These are phyloP conservation scores for Eupsittula cactorum DNA, from an alignment of 2,113 vertebrate genomes.

Conservation along the genomic window DNA sequence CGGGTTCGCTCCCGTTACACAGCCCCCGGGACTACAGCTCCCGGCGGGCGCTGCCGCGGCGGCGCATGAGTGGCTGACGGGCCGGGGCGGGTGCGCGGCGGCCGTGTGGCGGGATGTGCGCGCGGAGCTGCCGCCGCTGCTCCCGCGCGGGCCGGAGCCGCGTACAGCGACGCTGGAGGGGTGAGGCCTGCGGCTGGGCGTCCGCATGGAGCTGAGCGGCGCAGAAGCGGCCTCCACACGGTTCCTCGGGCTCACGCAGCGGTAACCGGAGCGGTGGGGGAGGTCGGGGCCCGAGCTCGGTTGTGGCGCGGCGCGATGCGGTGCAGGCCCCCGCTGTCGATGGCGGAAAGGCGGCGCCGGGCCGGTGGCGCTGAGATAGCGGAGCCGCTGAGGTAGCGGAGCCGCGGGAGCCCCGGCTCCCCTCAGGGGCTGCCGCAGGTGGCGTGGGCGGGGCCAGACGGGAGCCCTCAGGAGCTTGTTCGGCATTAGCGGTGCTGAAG, in stretches of 20 bases:
- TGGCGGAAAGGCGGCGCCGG: not conserved
- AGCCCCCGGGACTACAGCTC: not conserved
- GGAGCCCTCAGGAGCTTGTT: not conserved
- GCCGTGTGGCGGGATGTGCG: not conserved
- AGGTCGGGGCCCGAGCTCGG: not conserved
- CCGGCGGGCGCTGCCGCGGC: not conserved
- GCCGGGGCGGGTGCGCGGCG: not conserved
- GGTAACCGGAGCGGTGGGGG: not conserved
- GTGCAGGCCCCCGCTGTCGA: not conserved
- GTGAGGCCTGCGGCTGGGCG: not conserved
- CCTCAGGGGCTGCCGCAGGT: not conserved
- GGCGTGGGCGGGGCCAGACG: not conserved
- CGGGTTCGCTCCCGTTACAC: not conserved
- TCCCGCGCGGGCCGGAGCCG: not conserved
- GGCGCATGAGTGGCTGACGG: not conserved
- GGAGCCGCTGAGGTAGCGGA: no score
- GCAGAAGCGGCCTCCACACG: not conserved
- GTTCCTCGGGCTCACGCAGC: slow-evolving; percentile 37
- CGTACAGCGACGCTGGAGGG: not conserved
- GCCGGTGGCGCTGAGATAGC: not conserved
- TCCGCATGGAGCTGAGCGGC: slow-evolving; percentile 25
- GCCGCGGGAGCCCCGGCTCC: not conserved
- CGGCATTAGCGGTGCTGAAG: not conserved
- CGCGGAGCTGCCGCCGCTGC: not conserved
- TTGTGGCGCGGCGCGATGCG: not conserved